These are phyloP conservation scores for Myrmophylax atrothorax DNA, from an alignment of 2,113 vertebrate species.

Conservation along the genomic window DNA sequence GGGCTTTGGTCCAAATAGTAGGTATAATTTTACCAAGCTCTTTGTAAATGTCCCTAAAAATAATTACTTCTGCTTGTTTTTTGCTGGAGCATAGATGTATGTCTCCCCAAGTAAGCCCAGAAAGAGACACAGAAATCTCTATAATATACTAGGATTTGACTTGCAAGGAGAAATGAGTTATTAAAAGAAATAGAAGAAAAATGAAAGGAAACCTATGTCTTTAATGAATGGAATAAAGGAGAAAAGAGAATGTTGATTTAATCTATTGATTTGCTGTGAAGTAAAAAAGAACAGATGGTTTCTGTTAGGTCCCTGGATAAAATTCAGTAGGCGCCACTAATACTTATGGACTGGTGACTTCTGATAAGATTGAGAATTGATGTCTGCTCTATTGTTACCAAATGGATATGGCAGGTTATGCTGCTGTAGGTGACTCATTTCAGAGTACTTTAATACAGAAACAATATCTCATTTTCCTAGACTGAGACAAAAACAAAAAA, in stretches of 20 bases:
- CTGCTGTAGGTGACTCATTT: slow-evolving; percentile 36
- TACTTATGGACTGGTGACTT: slow-evolving; percentile 70
- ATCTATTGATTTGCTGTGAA: slow-evolving; percentile 79
- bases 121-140: slow-evolving; percentile 55
- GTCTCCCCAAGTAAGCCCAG: slow-evolving; percentile 43
- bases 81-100: background rate
- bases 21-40: background rate
- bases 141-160: slow-evolving; percentile 57
- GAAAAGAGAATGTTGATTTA: slow-evolving; percentile 66
- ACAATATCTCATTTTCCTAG: background rate
- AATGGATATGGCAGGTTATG: slow-evolving; percentile 48
- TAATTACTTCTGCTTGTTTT: slow-evolving; percentile 30
- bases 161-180: slow-evolving; percentile 59
- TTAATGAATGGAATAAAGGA: slow-evolving; percentile 66
- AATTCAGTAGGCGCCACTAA: slow-evolving; percentile 78
- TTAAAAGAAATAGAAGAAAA: slow-evolving; percentile 65
- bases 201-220: slow-evolving; percentile 59
- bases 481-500: background rate
- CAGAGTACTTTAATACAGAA: background rate
- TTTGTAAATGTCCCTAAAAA: slow-evolving; percentile 6
- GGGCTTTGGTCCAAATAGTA: slow-evolving; percentile 6
- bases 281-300: slow-evolving; percentile 76
- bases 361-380: slow-evolving; percentile 75
- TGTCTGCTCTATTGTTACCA: slow-evolving; percentile 65
- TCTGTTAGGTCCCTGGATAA: slow-evolving; percentile 71